Percentiles rank a stretch among this genome's conserved stretches.
phyloP scores from a whole-genome alignment of 2,113 vertebrate species.

The Neogale vison region DNA sequence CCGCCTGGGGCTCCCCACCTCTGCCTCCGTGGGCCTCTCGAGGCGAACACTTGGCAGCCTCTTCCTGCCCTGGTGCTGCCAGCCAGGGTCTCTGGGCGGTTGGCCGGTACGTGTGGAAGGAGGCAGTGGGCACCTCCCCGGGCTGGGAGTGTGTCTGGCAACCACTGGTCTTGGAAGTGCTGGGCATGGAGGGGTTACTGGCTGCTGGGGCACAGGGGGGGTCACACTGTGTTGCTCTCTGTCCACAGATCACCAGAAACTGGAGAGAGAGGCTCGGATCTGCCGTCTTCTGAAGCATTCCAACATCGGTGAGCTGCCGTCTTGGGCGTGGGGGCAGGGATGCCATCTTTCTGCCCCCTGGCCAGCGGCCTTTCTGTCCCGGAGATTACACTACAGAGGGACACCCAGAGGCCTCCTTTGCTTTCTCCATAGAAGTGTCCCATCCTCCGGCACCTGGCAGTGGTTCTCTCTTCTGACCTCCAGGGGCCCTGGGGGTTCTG shows the following conservation, averaged over 20 bases:
- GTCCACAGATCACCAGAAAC: conserved; percentile 94
- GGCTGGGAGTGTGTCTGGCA: accelerated
- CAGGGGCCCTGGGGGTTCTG: background rate
- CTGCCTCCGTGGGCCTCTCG: background rate
- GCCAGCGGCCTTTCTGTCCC: too few species aligned
- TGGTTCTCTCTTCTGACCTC: background rate
- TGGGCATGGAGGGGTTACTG: background rate
- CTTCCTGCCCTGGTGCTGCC: background rate
- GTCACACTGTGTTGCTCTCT: conserved; percentile 45
- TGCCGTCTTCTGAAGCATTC: conserved; percentile 96
- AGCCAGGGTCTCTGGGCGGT: background rate
- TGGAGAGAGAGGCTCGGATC: conserved; percentile 96
- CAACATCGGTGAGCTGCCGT: conserved; percentile 92
- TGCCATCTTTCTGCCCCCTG: accelerated
- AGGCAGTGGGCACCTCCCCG: accelerated
- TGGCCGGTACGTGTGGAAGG: accelerated
- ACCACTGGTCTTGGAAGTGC: accelerated
- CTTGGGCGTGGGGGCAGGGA: accelerated
- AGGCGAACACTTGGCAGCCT: background rate
- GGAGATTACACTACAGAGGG: background rate
- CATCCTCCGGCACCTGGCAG: background rate
- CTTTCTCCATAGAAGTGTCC: background rate
- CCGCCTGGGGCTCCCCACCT: background rate
- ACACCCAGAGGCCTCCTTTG: background rate
- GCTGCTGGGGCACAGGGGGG: accelerated